Conservation (phyloP, 1,140 invertebrate genomes). For the Drosophila serrata region DNA sequence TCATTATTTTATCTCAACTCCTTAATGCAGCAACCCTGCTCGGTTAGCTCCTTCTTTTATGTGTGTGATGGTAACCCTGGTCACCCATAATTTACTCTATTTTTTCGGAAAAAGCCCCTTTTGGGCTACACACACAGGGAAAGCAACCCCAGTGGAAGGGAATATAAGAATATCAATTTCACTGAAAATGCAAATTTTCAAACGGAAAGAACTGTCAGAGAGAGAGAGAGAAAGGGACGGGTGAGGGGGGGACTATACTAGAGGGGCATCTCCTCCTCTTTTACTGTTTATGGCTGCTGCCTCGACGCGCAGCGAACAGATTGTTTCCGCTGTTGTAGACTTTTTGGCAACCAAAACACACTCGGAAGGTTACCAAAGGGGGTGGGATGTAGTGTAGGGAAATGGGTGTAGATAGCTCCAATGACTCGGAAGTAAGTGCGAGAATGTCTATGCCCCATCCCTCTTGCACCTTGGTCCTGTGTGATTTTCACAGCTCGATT, state of each 20-base stretch:
- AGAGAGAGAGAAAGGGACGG: background rate
- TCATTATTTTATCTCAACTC: background rate
- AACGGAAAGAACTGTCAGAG: constrained; percentile 57
- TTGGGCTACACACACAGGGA: background rate
- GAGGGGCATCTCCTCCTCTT: background rate
- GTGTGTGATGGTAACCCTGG: constrained; percentile 34
- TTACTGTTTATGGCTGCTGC: constrained; percentile 74
- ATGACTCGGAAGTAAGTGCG: constrained; percentile 80
- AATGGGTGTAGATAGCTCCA: constrained; percentile 38
- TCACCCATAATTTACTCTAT: constrained; percentile 63
- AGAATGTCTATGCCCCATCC: constrained; percentile 51
- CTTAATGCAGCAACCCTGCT: background rate
- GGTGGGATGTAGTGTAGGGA: background rate
- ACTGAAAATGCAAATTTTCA: constrained; percentile 74
- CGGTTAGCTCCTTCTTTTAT: background rate
- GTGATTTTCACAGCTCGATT: constrained; percentile 51
- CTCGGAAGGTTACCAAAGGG: background rate
- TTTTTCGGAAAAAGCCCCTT: constrained; percentile 47
- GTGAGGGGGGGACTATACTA: background rate
- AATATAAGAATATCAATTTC: constrained; percentile 74
- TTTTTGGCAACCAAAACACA: constrained; percentile 61
- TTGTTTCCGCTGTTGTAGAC: constrained; percentile 76
- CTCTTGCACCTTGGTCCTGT: background rate
- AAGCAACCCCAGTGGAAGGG: constrained; percentile 14
- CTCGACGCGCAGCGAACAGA: constrained; percentile 74